Evolutionary conservation across 2,797 vertebrate genomes (phyloP), one percentile per base, ranked within the genome.

Genomic region (Lutjanus campechanus): DNA sequence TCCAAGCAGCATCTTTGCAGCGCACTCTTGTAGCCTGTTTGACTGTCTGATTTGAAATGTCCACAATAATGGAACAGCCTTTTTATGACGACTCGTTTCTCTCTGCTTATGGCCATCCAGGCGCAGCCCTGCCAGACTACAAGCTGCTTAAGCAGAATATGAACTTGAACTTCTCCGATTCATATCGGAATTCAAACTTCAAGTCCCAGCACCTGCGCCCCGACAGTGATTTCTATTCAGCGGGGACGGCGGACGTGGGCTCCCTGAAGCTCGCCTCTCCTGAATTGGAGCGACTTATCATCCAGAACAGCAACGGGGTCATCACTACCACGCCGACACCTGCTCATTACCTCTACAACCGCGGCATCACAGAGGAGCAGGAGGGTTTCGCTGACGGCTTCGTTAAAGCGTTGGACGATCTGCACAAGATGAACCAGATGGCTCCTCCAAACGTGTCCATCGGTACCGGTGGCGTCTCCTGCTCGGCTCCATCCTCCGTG

Each of bases 1-100:
- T 91, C 83, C 71, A 49, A 46, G 54, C 85, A 83, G 70, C 89
- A 73, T 64, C 88, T 84, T 84, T 91, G 76, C 81, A 79, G 82
- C 89, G 89, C 89, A 58, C 88, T 82, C 86, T 92, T 90, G 86
- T 93, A 82, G 29, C 29, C 29, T 36, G 29, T 92, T 93, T 94
- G 89, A 92, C 91, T 95, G 93, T 95, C 87, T 95, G 84, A 89
- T 93, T 94, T 93, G 82, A 93, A 93, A 95, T 97, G 97, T 97
- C 97, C 95, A 96, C 97, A 93, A 96, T 96, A 95, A 98, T 98
- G 98, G 98, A 99, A 96, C 97, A 98, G 76, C 97, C 97, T 87
- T 99, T 99, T 94, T 99, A 97, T 95, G 96, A 98, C 95, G 96
- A 98, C 94, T 97, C 97, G 82, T 98, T 97, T 96, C 96, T 96